Evolutionary conservation across 2,888 invertebrate species (phyloP), one percentile per base, ranked within the genome.

Genomic region (Eupithecia inturbata): DNA sequence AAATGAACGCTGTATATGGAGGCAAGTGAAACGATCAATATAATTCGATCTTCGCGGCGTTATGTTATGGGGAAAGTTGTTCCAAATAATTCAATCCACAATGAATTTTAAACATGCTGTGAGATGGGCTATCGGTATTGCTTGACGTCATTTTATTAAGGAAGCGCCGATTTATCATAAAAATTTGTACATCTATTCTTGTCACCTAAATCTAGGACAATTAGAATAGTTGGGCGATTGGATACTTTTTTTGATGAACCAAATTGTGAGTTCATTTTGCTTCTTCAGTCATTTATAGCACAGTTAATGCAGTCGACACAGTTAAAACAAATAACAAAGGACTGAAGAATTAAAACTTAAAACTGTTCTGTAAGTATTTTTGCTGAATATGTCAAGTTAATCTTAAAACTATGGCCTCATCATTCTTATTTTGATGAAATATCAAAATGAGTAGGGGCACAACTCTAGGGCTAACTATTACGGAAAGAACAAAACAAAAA

Each of bases 81-180:
- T 45, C 72, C 68, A 64, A 70, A 72, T 72, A 68, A 41, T 66
- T 14, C 66, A 26, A 70, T 41, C 39, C 66, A 67, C 71, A 60
- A 69, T 69, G 68, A 73, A 76, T 73, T 68, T 45, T 71, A 69
- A 76, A 72, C 72, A 72, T 39, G 70, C 39, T 36, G 39, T 12
- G n/a, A 53, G 36, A 49, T 63, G 5, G 26, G 26, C 26, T 57
- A 26, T 26, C 3, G 57, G 57, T 57, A 26, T 57, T 26, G 57
- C 45, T 39, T 49, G 70, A 67, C 62, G 71, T 68, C 71, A 68
- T 74, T 73, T 67, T 67, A 71, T 49, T 26, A 64, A 62, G 74
- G 70, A 71, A 67, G 36, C 41, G 22, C 26, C 31, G 28, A 33
- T 70, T 36, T 41, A 36, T 68, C n/a, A 36, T 66, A 45, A 45